Conservation (phyloP, 2,888 invertebrate species). For the Protonemura montana region DNA sequence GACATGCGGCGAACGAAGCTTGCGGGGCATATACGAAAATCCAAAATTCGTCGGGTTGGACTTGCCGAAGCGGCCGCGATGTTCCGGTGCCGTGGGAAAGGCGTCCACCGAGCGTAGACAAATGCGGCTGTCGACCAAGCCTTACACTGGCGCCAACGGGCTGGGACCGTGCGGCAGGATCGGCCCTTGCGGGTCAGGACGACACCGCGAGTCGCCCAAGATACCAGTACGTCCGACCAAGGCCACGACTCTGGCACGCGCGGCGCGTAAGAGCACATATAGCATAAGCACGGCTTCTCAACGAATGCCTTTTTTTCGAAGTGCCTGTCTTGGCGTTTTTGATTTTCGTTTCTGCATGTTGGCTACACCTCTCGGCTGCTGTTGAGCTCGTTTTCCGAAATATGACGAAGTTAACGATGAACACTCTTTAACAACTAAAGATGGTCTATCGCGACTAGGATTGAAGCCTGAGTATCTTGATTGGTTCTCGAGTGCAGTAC, state of each 20-base stretch:
- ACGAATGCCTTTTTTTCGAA: background rate
- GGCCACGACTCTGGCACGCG: background rate
- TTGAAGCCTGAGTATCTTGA: too few relatives aligned
- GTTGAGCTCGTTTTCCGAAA: background rate
- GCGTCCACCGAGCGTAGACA: background rate
- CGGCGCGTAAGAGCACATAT: background rate
- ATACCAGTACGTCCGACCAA: constrained; percentile 39
- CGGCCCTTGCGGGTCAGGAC: background rate
- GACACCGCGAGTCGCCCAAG: background rate
- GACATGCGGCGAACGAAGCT: background rate
- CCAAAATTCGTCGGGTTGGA: background rate
- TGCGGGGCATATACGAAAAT: background rate
- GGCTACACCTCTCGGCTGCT: background rate
- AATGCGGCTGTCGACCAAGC: background rate
- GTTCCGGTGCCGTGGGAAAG: background rate
- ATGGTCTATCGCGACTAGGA: too few relatives aligned
- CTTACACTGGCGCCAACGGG: background rate
- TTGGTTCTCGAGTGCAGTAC: too few relatives aligned
- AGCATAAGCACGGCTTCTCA: background rate
- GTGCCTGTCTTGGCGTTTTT: too few relatives aligned
- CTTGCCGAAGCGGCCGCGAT: background rate
- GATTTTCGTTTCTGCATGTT: too few relatives aligned
- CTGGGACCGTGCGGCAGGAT: background rate
- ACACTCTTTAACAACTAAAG: too few relatives aligned
- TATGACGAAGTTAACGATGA: too few relatives aligned